These are phyloP conservation scores for Plecotus auritus DNA, from an alignment of 2,113 vertebrate species.

Conservation along the genomic window DNA sequence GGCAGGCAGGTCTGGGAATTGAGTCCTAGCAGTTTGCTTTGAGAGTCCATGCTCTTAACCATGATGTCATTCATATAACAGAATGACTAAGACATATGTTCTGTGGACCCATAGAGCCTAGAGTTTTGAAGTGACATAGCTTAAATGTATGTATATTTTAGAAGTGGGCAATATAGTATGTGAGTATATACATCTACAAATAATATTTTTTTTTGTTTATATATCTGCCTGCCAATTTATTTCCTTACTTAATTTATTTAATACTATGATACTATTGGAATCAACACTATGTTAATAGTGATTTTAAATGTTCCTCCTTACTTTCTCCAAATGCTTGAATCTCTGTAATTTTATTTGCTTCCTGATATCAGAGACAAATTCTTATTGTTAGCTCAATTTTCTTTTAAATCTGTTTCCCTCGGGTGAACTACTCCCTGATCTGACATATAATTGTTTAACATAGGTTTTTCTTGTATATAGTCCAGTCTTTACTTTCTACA, in stretches of 20 bases:
- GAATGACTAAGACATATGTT: neutral
- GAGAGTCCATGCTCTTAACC: neutral
- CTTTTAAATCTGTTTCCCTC: neutral
- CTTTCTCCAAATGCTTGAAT: neutral
- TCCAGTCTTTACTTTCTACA: neutral
- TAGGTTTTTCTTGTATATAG: neutral
- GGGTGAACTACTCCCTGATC: neutral
- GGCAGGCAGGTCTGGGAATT: neutral
- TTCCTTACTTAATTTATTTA: neutral
- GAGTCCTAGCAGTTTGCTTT: neutral
- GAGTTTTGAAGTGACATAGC: neutral
- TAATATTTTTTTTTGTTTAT: neutral
- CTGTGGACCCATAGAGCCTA: neutral
- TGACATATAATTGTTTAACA: neutral
- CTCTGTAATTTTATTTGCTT: neutral
- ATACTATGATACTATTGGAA: neutral
- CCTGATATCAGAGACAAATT: neutral
- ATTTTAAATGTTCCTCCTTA: neutral
- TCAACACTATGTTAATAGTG: neutral
- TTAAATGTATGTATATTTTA: neutral
- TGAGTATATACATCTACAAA: neutral
- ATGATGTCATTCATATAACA: neutral
- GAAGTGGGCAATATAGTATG: neutral
- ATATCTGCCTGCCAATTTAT: neutral
- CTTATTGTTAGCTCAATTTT: neutral